Conservation (phyloP, 2,888 invertebrate genomes). For the Halictus quadricinctus region DNA sequence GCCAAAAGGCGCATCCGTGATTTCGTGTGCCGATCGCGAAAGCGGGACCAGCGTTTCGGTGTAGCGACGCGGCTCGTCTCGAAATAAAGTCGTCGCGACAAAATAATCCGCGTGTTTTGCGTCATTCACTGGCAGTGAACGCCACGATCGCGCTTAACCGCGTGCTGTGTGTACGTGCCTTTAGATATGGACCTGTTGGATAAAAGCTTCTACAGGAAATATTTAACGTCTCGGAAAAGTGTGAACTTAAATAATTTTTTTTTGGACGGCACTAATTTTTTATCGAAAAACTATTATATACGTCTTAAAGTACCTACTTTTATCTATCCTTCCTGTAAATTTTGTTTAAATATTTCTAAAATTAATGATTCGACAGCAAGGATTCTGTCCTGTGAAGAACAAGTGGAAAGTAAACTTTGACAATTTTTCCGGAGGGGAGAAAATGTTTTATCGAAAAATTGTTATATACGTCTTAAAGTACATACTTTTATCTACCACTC, state of each 20-base stretch:
- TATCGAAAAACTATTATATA: not conserved
- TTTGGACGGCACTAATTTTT: not conserved
- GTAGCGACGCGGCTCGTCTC: conserved; percentile 57
- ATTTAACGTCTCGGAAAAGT: not conserved
- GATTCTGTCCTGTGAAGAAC: too few relatives aligned
- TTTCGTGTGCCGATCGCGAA: conserved; percentile 20
- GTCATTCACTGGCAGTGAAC: conserved; percentile 68
- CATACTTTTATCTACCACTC: too few relatives aligned
- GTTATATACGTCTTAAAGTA: too few relatives aligned
- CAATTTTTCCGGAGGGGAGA: too few relatives aligned
- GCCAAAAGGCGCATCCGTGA: conserved; percentile 39
- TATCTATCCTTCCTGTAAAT: too few relatives aligned
- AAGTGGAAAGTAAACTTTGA: too few relatives aligned
- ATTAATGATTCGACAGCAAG: too few relatives aligned
- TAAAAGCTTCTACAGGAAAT: not conserved
- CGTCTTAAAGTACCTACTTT: not conserved
- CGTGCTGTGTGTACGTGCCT: conserved; percentile 18
- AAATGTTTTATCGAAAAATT: too few relatives aligned
- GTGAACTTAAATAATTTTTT: not conserved
- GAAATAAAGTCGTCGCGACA: conserved; percentile 76
- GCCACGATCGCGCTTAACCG: conserved; percentile 3
- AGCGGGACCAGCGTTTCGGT: conserved; percentile 26
- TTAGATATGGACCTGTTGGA: conserved; percentile 8
- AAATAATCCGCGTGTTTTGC: conserved; percentile 76
- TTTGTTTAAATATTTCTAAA: too few relatives aligned